phyloP scores from a whole-genome alignment of 2,113 vertebrate genomes.

The Corynorhinus townsendii region DNA sequence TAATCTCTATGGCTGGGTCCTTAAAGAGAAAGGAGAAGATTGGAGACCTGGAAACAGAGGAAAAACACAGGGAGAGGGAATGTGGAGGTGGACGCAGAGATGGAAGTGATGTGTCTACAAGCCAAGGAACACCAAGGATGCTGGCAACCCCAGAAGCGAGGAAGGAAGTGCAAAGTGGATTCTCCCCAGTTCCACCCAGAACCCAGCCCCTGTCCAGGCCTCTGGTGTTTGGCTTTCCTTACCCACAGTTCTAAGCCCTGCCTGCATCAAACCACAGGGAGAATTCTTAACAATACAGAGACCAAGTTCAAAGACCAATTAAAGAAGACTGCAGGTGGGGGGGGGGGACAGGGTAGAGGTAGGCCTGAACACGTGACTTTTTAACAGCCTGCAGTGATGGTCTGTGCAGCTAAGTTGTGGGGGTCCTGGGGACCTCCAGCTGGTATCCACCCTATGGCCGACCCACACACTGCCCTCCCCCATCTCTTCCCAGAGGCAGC shows the following conservation, averaged over 20 bases:
- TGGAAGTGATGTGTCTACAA: rapidly evolving
- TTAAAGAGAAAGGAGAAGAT: not conserved
- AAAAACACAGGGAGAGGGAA: not conserved
- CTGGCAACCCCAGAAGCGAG: too few species aligned
- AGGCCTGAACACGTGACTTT: not conserved
- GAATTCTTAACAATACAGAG: not conserved
- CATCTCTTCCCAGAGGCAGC: not conserved
- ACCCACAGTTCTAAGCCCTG: not conserved
- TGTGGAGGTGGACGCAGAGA: not conserved
- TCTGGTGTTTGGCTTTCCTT: not conserved
- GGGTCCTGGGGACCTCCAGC: rapidly evolving
- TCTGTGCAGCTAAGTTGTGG: rapidly evolving
- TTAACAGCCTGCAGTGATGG: not conserved
- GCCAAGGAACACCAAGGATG: not conserved
- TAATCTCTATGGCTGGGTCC: rapidly evolving
- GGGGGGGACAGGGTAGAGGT: rapidly evolving
- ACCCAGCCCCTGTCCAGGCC: not conserved
- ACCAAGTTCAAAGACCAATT: not conserved
- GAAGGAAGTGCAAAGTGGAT: rapidly evolving
- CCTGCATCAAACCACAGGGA: not conserved
- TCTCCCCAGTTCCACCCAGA: not conserved
- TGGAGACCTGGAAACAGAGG: not conserved
- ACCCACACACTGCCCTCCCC: not conserved
- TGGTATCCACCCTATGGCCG: rapidly evolving
- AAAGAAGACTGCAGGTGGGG: rapidly evolving